These are phyloP conservation scores for Embidobia sp. DNA, from an alignment of 2,888 invertebrate genomes.

Conservation along the genomic window DNA sequence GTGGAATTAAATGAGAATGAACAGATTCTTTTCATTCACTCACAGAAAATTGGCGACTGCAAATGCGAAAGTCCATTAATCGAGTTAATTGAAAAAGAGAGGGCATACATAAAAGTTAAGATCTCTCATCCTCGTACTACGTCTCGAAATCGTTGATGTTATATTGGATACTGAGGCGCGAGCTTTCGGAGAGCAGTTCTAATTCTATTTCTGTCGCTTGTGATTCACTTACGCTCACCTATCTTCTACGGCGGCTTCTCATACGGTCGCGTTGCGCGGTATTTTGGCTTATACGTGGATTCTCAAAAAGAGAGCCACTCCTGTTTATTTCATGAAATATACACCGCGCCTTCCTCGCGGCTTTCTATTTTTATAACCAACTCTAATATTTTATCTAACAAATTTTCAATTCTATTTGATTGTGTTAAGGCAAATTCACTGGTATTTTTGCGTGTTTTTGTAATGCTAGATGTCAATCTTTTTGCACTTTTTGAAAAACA, in stretches of 20 bases:
- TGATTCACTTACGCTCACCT: conserved; percentile 79
- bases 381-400: conserved; percentile 10
- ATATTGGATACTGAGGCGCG: conserved; percentile 68
- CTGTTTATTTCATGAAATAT: conserved; percentile 50
- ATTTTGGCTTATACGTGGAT: conserved; percentile 52
- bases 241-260: conserved; percentile 67
- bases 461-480: no score
- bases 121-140: conserved; percentile 73
- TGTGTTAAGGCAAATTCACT: no score
- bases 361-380: conserved; percentile 10
- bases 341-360: conserved; percentile 10
- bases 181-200: conserved; percentile 66
- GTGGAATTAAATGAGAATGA: no score
- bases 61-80: conserved; percentile 5
- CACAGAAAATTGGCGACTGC: no score
- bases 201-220: conserved; percentile 80
- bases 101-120: conserved; percentile 53
- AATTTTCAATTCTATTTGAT: conserved; percentile 11
- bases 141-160: conserved; percentile 58
- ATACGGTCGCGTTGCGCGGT: conserved; percentile 45
- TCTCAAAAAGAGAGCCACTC: conserved; percentile 36
- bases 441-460: no score
- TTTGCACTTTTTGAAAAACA: no score
- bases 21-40: no score
- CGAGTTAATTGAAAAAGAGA: conserved; percentile 22